Conservation (phyloP, 2,113 vertebrate species). For the Pheucticus melanocephalus region DNA sequence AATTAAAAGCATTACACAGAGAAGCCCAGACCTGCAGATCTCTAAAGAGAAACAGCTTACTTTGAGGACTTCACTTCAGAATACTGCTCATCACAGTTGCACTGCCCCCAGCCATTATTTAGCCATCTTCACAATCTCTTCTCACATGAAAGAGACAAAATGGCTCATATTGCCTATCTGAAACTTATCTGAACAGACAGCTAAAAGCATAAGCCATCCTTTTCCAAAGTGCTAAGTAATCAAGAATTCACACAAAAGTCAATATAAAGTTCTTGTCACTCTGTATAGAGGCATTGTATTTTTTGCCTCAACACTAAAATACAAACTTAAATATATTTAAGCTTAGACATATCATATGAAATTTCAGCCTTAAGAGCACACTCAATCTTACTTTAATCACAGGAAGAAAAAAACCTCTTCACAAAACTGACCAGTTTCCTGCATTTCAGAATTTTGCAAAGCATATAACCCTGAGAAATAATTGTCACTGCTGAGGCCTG, state of each 20-base stretch:
- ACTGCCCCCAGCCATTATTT: not conserved
- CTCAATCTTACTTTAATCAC: not conserved
- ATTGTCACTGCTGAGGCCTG: not conserved
- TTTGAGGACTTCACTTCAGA: not conserved
- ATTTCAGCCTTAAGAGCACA: not conserved
- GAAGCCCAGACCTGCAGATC: not conserved
- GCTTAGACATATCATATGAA: not conserved
- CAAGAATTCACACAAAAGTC: not conserved
- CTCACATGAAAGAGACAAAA: not conserved
- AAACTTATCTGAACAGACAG: slow-evolving; percentile 7
- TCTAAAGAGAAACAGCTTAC: not conserved
- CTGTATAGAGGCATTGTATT: not conserved
- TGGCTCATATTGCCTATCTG: not conserved
- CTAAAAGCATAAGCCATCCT: not conserved
- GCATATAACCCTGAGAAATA: not conserved
- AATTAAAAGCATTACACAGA: not conserved
- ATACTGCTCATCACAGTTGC: not conserved
- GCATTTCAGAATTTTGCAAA: not conserved
- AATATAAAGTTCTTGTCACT: not conserved
- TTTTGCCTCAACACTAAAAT: not conserved
- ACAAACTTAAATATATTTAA: not conserved
- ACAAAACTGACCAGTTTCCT: not conserved
- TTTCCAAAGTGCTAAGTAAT: not conserved
- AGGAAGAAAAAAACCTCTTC: not conserved
- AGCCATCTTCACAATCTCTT: not conserved